Percentiles rank a stretch among this genome's conserved stretches.
Evolutionary conservation across 53 echinoderm and acorn worm species (phyloP).

Genomic region (Echinarachnius parma): DNA sequence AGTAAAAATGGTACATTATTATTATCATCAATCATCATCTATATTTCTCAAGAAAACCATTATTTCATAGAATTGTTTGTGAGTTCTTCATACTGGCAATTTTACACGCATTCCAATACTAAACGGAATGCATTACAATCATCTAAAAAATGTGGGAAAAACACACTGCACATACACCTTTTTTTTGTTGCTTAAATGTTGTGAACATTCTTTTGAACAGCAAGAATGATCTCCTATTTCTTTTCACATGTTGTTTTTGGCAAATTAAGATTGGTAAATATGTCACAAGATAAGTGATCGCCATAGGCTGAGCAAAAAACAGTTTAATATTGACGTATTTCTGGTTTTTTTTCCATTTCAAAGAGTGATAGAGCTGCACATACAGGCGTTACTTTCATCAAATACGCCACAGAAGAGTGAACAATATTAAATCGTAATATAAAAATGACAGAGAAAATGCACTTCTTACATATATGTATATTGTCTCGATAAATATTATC

Average conservation of each 20-base stretch:
- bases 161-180: too few relatives aligned
- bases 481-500: slow-evolving; percentile 15
- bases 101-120: background rate
- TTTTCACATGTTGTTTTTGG: slow-evolving; percentile 41
- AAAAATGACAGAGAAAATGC: slow-evolving; percentile 39
- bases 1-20: slow-evolving; percentile 33
- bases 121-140: too few relatives aligned
- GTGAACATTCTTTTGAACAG: too few relatives aligned
- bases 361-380: slow-evolving; percentile 32
- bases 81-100: background rate
- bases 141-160: too few relatives aligned
- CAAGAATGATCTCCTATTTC: too few relatives aligned
- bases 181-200: too few relatives aligned
- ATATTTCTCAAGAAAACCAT: slow-evolving; percentile 2
- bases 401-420: slow-evolving; percentile 41
- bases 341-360: slow-evolving; percentile 41
- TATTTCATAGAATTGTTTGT: background rate
- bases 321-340: slow-evolving; percentile 17
- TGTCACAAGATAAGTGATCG: slow-evolving; percentile 36
- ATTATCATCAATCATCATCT: too few relatives aligned
- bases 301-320: slow-evolving; percentile 40
- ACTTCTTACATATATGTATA: slow-evolving; percentile 36
- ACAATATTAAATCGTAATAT: too few relatives aligned
- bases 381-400: slow-evolving; percentile 29
- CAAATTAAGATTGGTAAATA: slow-evolving; percentile 26